Conservation (phyloP, 1,140 invertebrate genomes). For the Drosophila tropicalis region DNA sequence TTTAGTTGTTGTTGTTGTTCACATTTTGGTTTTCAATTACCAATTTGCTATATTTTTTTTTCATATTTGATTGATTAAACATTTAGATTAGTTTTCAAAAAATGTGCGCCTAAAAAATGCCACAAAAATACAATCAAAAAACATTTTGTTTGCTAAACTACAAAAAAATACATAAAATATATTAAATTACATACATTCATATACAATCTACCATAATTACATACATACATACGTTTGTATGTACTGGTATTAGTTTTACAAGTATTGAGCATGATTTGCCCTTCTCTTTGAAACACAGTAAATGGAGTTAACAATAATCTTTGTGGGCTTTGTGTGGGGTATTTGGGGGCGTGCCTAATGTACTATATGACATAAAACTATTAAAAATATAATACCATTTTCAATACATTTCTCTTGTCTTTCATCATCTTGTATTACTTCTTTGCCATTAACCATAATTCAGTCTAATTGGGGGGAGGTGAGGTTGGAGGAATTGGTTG, state of each 20-base stretch:
- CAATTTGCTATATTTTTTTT: conserved; percentile 25
- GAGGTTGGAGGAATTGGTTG: conserved; percentile 64
- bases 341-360: conserved; percentile 17
- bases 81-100: conserved; percentile 63
- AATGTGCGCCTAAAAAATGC: conserved; percentile 73
- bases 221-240: conserved; percentile 39
- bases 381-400: conserved; percentile 76
- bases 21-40: conserved; percentile 27
- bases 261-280: conserved; percentile 49
- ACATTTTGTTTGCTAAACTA: conserved; percentile 74
- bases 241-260: conserved; percentile 19
- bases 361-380: conserved; percentile 56
- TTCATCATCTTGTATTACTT: conserved; percentile 12
- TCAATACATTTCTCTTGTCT: conserved; percentile 39
- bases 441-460: conserved; percentile 65
- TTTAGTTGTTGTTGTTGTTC: neutral
- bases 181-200: conserved; percentile 62
- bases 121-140: conserved; percentile 81
- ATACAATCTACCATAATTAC: conserved; percentile 30
- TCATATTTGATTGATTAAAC: conserved; percentile 52
- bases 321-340: conserved; percentile 6
- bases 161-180: conserved; percentile 59
- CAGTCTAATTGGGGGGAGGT: conserved; percentile 68
- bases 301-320: conserved; percentile 56
- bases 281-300: conserved; percentile 52